Evolutionary conservation across 1,140 invertebrate genomes (phyloP).

Genomic region (Dreissena polymorpha): DNA sequence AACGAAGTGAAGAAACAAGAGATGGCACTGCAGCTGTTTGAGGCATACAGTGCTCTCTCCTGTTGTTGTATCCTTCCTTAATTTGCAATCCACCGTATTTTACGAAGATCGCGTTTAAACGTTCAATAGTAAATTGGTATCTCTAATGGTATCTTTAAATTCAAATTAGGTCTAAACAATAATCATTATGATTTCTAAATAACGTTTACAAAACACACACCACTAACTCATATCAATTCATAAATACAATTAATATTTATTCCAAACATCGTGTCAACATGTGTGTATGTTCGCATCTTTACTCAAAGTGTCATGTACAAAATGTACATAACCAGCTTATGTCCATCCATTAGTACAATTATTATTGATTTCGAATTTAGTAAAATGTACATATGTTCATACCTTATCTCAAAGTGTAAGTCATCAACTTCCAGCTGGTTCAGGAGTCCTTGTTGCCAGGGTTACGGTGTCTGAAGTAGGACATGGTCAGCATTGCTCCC

Average conservation of each 20-base stretch:
- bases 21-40: slow-evolving; percentile 83
- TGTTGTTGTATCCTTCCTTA: slow-evolving; percentile 82
- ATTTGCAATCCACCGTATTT: not conserved
- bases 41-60: slow-evolving; percentile 85
- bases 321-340: no score
- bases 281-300: slow-evolving; percentile 55
- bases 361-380: no score
- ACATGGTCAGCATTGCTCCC: slow-evolving; percentile 76
- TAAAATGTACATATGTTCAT: not conserved
- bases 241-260: no score
- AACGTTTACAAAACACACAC: no score
- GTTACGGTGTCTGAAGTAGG: slow-evolving; percentile 75
- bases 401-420: slow-evolving; percentile 68
- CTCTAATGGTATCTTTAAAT: no score
- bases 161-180: no score
- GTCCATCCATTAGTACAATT: no score
- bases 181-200: no score
- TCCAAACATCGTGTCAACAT: no score
- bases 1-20: slow-evolving; percentile 83
- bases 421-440: slow-evolving; percentile 79
- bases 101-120: not conserved
- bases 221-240: no score
- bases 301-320: slow-evolving; percentile 28
- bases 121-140: not conserved
- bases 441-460: slow-evolving; percentile 79